Evolutionary conservation across 2,113 vertebrate species (phyloP), one percentile per base, ranked within the genome.

Genomic region (Rhinoderma darwinii): DNA sequence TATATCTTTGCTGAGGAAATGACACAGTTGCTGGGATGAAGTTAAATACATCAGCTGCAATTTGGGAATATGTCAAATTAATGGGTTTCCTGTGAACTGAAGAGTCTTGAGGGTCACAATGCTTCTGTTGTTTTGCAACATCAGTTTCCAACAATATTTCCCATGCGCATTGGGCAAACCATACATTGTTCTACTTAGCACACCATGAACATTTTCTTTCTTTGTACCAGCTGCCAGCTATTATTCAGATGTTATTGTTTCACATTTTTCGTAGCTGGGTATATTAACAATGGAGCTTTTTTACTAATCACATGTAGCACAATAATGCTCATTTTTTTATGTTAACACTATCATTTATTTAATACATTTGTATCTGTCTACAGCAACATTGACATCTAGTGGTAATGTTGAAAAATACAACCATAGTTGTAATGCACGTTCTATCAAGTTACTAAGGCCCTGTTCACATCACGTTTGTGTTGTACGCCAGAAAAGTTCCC

Each of bases 211-310:
- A 56, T 63, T 32, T 61, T 75, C 35, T 75, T 32, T 84, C 51
- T 75, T 61, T 84, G 37, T 61, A 30, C 25, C 37, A 63, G 51
- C 39, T 76, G 72, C 72, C 72, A 61, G 54, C 83, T 47, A 76
- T 76, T 84, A 84, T 74, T 84, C 75, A 54, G 20, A 61, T 77
- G 41, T 73, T 76, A 76, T 50, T 84, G 47, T 76, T 85, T 84
- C 47, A 37, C 17, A 22, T 72, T 66, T 63, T 84, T 75, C 30
- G n/a, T 56, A 76, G 72, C 59, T 63, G 54, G 39, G 25, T 2
- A 59, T 76, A 41, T 75, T 54, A 63, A 84, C 83, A 84, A 84
- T 63, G 32, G 54, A 47, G n/a, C 51, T 76, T 63, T 63, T 76
- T 77, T 50, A 54, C 18, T n/a, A 77, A 47, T 66, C 54, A 17